Percentiles rank a stretch among this genome's conserved stretches.
These are phyloP conservation scores for Microtus pennsylvanicus DNA, from an alignment of 2,113 vertebrate genomes.

Conservation along the genomic window DNA sequence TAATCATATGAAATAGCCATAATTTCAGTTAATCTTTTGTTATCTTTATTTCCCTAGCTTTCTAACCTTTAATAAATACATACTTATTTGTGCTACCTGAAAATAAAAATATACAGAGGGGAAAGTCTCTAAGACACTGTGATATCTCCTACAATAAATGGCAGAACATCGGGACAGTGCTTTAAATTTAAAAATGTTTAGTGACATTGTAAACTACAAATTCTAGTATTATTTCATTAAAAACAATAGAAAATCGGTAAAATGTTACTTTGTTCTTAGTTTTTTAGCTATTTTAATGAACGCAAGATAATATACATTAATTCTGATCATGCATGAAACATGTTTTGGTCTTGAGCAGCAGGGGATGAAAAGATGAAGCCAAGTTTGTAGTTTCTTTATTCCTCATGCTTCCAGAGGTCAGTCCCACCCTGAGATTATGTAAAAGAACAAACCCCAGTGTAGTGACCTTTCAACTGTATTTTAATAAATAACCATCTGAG, in stretches of 20 bases:
- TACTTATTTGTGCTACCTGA: constrained; percentile 36
- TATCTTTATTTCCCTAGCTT: constrained; percentile 10
- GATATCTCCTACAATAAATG: background rate
- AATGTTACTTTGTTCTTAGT: constrained; percentile 24
- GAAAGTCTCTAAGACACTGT: background rate
- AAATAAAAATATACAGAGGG: background rate
- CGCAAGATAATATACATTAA: constrained; percentile 39
- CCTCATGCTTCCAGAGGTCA: background rate
- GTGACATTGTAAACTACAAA: background rate
- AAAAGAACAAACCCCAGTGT: constrained; percentile 60
- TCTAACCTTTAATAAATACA: constrained; percentile 19
- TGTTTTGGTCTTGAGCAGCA: background rate
- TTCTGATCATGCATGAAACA: constrained; percentile 9
- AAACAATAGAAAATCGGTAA: constrained; percentile 4
- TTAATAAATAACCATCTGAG: too few species aligned
- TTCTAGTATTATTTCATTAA: background rate
- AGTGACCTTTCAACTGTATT: too few species aligned
- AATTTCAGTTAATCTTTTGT: background rate
- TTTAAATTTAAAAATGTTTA: constrained; percentile 19
- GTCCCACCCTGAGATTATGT: constrained; percentile 24
- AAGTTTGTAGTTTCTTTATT: constrained; percentile 50
- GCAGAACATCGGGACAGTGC: background rate
- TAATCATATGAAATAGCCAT: background rate
- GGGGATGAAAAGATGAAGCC: constrained; percentile 57
- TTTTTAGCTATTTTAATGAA: constrained; percentile 59